Percentiles rank a stretch among this genome's conserved stretches.
Conservation (phyloP, 2,113 vertebrate genomes). For the Equus quagga region DNA sequence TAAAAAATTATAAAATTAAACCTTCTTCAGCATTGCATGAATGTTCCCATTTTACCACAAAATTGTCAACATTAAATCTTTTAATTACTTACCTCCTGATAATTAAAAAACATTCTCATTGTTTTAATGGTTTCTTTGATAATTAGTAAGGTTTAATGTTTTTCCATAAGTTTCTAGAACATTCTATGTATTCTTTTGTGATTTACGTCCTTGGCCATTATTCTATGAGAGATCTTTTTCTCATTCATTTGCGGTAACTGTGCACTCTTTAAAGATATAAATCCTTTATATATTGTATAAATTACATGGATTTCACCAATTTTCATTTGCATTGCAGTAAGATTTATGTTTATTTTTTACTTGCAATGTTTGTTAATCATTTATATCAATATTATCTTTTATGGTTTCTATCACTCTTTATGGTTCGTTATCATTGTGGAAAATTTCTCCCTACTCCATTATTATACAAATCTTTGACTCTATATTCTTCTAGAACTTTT, state of each 20-base stretch:
- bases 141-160: neutral
- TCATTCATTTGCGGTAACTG: neutral
- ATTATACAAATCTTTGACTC: neutral
- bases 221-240: neutral
- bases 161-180: neutral
- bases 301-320: neutral
- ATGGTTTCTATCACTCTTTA: neutral
- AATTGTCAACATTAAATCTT: neutral
- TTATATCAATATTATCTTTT: neutral
- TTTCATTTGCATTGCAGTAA: slow-evolving; percentile 1
- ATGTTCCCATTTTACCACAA: neutral
- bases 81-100: neutral
- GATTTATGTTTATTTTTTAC: neutral
- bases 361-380: neutral
- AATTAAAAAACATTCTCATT: neutral
- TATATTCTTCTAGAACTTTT: neutral
- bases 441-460: neutral
- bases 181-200: neutral
- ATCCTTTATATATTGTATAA: neutral
- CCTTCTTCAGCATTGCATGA: neutral
- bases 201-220: neutral
- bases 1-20: slow-evolving; percentile 11
- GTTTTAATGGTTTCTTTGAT: neutral
- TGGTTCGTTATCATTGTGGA: neutral
- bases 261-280: neutral